phyloP scores from a whole-genome alignment of 2,113 vertebrate species.

The Bucco capensis region DNA sequence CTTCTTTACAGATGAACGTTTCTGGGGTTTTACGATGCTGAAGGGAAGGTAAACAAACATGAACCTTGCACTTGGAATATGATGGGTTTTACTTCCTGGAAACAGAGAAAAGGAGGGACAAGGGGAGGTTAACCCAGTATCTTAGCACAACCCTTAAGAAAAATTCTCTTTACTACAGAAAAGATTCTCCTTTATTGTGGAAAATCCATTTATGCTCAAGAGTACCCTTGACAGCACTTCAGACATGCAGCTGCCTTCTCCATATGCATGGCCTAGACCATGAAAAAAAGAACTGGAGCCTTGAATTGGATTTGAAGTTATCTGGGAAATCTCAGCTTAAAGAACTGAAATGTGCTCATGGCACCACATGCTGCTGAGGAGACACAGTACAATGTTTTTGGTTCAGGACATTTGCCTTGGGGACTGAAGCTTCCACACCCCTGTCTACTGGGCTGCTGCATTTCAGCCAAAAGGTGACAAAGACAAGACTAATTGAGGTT shows the following conservation, averaged over 20 bases:
- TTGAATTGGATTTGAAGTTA: background rate
- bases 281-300: background rate
- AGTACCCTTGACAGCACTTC: background rate
- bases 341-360: background rate
- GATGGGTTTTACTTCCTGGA: background rate
- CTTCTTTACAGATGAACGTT: background rate
- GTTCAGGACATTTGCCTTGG: background rate
- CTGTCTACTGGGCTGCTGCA: background rate
- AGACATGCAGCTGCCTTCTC: background rate
- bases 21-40: background rate
- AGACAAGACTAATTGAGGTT: background rate
- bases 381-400: background rate
- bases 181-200: background rate
- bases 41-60: background rate
- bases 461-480: background rate
- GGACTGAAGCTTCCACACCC: background rate
- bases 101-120: background rate
- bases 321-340: background rate
- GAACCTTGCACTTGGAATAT: background rate
- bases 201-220: background rate
- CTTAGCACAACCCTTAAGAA: background rate
- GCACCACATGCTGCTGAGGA: background rate
- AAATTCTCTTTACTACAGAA: background rate
- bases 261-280: background rate
- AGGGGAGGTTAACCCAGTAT: background rate